A percentile compares a stretch with the other conserved stretches of the same genome.
Conservation (phyloP, 1,140 invertebrate species). For the Aplysia californica region DNA sequence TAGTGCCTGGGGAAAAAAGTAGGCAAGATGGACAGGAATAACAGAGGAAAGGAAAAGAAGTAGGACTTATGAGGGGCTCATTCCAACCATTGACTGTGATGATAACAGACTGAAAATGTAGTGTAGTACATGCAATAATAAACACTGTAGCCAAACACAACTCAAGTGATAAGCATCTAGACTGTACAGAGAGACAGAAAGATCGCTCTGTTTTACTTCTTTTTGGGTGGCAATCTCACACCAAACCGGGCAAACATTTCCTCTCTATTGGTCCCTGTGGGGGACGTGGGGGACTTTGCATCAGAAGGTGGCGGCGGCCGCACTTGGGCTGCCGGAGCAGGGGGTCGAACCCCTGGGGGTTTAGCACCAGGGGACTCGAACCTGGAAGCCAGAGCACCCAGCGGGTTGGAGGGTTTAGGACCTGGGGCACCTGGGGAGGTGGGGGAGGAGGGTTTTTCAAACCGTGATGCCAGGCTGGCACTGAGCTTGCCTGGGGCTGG, state of each 20-base stretch:
- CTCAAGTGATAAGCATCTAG: too few species aligned
- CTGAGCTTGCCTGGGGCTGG: too few species aligned
- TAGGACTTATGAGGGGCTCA: too few species aligned
- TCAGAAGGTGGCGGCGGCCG: neutral
- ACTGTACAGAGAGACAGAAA: too few species aligned
- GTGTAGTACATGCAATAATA: too few species aligned
- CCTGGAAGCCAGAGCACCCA: conserved; percentile 17
- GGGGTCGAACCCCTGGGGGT: neutral
- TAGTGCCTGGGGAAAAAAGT: too few species aligned
- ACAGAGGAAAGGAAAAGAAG: too few species aligned
- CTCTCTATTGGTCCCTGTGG: conserved; percentile 10
- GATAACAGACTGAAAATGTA: too few species aligned
- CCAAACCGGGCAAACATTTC: conserved; percentile 25
- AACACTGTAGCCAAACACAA: too few species aligned
- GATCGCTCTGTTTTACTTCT: conserved; percentile 29
- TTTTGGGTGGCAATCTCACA: conserved; percentile 22
- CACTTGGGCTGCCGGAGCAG: neutral
- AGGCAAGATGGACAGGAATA: too few species aligned
- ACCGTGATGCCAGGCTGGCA: conserved; percentile 16
- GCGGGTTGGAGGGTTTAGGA: neutral
- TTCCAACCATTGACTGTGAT: too few species aligned
- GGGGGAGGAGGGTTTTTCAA: conserved; percentile 27
- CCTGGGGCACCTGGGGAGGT: neutral
- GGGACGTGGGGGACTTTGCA: too few species aligned
- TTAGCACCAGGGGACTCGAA: conserved; percentile 16